These are phyloP conservation scores for Edolisoma coerulescens DNA, from an alignment of 2,113 vertebrate genomes.

Conservation along the genomic window DNA sequence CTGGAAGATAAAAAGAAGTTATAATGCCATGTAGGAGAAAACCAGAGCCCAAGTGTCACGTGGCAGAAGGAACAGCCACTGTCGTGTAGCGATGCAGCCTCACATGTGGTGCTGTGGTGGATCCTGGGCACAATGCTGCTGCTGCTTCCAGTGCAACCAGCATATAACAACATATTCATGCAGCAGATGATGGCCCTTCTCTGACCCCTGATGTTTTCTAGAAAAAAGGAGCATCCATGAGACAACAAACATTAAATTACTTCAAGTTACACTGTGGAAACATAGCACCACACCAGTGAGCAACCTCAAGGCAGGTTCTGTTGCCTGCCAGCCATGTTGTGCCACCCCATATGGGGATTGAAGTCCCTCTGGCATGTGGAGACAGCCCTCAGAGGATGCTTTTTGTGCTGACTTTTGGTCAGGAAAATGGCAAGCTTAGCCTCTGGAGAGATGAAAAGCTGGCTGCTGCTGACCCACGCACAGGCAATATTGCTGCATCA, in stretches of 20 bases:
- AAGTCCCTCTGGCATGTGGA: background rate
- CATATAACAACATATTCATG: background rate
- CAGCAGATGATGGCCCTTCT: background rate
- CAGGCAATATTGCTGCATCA: background rate
- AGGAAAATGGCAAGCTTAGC: background rate
- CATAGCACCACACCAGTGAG: background rate
- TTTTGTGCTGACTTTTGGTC: background rate
- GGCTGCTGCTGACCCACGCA: rapidly evolving
- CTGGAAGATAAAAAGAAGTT: background rate
- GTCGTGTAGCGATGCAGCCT: background rate
- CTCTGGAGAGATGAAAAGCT: background rate
- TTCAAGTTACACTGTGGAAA: background rate
- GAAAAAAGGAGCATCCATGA: background rate
- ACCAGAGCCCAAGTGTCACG: background rate
- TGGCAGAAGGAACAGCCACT: background rate
- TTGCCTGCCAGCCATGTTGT: background rate
- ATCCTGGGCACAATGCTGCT: background rate
- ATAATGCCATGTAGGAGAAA: background rate
- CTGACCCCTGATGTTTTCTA: background rate
- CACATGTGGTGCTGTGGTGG: rapidly evolving
- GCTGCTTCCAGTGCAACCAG: background rate
- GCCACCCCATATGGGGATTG: background rate
- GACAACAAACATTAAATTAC: background rate
- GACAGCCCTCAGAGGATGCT: rapidly evolving
- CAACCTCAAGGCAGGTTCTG: background rate